Evolutionary conservation across 2,888 invertebrate genomes (phyloP), one percentile per base, ranked within the genome.

Genomic region (Dyspetes luteomarginatus): DNA sequence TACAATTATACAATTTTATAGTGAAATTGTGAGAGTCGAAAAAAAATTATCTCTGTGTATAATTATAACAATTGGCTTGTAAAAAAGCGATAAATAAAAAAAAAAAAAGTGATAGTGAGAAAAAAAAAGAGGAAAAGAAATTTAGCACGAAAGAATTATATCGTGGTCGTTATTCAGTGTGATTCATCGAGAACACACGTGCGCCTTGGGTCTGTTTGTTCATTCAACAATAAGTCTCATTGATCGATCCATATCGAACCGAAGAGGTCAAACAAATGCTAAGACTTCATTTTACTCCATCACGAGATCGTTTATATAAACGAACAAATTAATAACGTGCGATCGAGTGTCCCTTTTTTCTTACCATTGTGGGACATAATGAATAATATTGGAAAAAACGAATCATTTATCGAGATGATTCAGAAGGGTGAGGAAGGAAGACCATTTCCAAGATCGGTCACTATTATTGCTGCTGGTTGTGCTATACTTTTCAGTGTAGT

Each of bases 401-500:
- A 80, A 22, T 85, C 87, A 28, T 81, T 84, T 56, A 78, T 85
- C 45, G 71, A 64, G 30, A 72, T 81, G 64, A 52, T 78, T 22
- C 72, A 69, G 30, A 67, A 77, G 58, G 76, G 28, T 62, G 72
- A 17, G 60, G 77, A 77, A 28, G 84, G 69, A 64, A 56, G 82
- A 73, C 84, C 87, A n/a, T 97, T 96, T 90, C 96, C 97, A 19
- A 93, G 95, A 85, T 94, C 94, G 83, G 95, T 96, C 58, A 96
- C 97, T 36, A 93, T 97, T 86, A 93, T 96, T 88, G 97, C 97
- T 17, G 96, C 97, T 28, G 93, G 94, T 74, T 96, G 96, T 91
- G 97, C 97, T 43, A 95, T 96, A 86, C 90, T 96, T 72, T 97
- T 97, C 93, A 95, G 96, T 89, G 92, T 96, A 73, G 93, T 97